phyloP scores from a whole-genome alignment of 1,140 invertebrate species.

The Phocides pigmalion region DNA sequence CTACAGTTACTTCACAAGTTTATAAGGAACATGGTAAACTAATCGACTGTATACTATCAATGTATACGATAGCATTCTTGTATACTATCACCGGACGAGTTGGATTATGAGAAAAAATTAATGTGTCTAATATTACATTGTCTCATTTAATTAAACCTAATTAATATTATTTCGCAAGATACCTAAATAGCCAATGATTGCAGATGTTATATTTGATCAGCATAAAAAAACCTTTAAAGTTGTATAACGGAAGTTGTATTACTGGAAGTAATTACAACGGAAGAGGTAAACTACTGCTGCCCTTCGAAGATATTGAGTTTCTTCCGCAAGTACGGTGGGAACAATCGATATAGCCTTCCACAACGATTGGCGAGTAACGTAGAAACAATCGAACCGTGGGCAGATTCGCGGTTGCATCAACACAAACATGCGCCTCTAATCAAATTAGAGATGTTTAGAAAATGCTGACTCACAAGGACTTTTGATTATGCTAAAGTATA shows the following conservation, averaged over 20 bases:
- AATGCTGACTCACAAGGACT: slow-evolving; percentile 16
- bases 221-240: neutral
- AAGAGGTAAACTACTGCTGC: slow-evolving; percentile 1
- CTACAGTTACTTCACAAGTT: too few relatives aligned
- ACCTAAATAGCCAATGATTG: too few relatives aligned
- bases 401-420: slow-evolving; percentile 15
- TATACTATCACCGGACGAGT: too few relatives aligned
- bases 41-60: too few relatives aligned
- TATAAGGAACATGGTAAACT: too few relatives aligned
- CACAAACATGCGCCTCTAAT: slow-evolving; percentile 22
- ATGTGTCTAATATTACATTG: too few relatives aligned
- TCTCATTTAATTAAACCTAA: too few relatives aligned
- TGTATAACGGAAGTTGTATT: neutral
- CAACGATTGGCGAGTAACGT: slow-evolving; percentile 9
- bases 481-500: too few relatives aligned
- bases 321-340: slow-evolving; percentile 4
- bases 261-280: slow-evolving; percentile 1
- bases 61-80: too few relatives aligned
- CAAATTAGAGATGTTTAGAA: slow-evolving; percentile 29
- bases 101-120: too few relatives aligned
- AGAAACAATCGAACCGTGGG: neutral
- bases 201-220: too few relatives aligned
- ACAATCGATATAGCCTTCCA: slow-evolving; percentile 10
- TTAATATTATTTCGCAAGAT: too few relatives aligned
- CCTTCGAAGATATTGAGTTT: slow-evolving; percentile 4